phyloP scores from a whole-genome alignment of 2,888 invertebrate genomes.

The Drosophila subquinaria region DNA sequence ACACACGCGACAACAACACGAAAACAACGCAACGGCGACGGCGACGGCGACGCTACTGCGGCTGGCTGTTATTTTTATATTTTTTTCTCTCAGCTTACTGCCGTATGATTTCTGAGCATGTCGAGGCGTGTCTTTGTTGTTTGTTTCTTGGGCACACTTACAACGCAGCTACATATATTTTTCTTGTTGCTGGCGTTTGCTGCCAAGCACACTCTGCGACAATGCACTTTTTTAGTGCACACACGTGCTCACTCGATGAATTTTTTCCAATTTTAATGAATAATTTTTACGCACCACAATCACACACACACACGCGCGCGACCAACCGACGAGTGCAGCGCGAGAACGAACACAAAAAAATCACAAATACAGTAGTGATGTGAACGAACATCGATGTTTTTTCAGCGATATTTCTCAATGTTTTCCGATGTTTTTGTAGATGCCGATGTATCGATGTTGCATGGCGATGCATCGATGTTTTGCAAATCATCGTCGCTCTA shows the following conservation, averaged over 20 bases:
- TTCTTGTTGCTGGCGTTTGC: slow-evolving; percentile 38
- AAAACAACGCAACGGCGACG: slow-evolving; percentile 55
- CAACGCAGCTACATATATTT: slow-evolving; percentile 35
- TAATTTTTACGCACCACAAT: slow-evolving; percentile 62
- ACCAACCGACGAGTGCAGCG: slow-evolving; percentile 64
- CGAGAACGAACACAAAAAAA: slow-evolving; percentile 69
- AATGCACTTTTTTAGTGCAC: slow-evolving; percentile 42
- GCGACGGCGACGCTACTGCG: slow-evolving; percentile 48
- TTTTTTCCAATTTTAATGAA: slow-evolving; percentile 45
- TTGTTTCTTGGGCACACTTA: slow-evolving; percentile 37
- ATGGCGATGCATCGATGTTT: too few relatives aligned
- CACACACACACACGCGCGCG: slow-evolving; percentile 46
- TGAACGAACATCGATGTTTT: too few relatives aligned
- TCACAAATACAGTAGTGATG: too few relatives aligned
- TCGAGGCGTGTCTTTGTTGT: slow-evolving; percentile 59
- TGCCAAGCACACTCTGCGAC: slow-evolving; percentile 18
- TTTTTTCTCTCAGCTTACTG: slow-evolving; percentile 43
- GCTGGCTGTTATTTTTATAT: slow-evolving; percentile 30
- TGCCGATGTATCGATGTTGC: too few relatives aligned
- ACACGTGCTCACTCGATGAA: slow-evolving; percentile 47
- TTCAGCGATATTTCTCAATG: too few relatives aligned
- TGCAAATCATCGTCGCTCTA: too few relatives aligned
- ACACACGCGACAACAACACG: slow-evolving; percentile 57
- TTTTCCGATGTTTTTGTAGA: too few relatives aligned
- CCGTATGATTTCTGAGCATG: slow-evolving; percentile 64